Conservation (phyloP, 2,888 invertebrate genomes). For the Eupelmus urozonus region DNA sequence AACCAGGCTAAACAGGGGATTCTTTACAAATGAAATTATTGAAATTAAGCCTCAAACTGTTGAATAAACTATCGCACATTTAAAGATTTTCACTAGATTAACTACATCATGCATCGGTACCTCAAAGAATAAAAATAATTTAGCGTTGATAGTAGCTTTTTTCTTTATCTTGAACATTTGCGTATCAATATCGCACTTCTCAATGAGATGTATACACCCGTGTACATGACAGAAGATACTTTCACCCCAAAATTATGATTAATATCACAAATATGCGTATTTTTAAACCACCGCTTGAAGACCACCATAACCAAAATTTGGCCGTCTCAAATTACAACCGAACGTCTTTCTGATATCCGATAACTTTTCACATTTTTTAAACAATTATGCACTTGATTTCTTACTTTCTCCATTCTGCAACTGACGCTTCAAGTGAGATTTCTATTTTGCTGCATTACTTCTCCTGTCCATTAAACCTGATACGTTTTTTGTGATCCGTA, state of each 20-base stretch:
- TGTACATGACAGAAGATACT: neutral
- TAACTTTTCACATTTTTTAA: neutral
- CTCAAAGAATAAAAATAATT: too few species aligned
- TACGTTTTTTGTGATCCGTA: too few species aligned
- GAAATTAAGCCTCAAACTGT: too few species aligned
- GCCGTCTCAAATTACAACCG: neutral
- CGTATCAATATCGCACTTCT: too few species aligned
- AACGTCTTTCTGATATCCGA: neutral
- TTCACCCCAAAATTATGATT: constrained; percentile 43
- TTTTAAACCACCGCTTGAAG: constrained; percentile 37
- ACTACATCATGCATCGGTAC: too few species aligned
- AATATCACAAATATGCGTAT: constrained; percentile 61
- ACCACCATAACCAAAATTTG: constrained; percentile 19
- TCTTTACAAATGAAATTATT: neutral
- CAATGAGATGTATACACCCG: neutral
- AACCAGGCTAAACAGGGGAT: neutral
- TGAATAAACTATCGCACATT: too few species aligned
- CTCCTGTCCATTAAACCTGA: too few species aligned
- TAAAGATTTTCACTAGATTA: too few species aligned
- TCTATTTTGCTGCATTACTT: neutral
- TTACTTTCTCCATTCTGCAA: neutral
- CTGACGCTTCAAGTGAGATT: constrained; percentile 39
- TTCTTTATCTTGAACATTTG: neutral
- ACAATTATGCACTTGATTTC: neutral
- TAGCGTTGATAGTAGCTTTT: too few species aligned